These are phyloP conservation scores for Drosophila borealis DNA, from an alignment of 2,888 invertebrate genomes.

Conservation along the genomic window DNA sequence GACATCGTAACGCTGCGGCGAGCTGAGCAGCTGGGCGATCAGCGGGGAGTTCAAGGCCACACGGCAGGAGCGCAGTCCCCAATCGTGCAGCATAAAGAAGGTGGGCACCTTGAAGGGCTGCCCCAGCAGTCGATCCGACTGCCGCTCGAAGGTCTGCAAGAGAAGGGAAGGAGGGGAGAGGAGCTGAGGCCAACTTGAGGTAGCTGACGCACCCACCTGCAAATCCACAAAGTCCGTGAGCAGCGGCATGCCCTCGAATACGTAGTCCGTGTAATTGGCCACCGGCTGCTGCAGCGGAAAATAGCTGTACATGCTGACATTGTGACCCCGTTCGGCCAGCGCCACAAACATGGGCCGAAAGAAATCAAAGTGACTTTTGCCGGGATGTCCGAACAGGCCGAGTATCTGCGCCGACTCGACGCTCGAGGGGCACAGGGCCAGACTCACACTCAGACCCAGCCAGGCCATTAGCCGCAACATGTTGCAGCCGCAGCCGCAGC, in stretches of 20 bases:
- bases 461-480: slow-evolving; percentile 9
- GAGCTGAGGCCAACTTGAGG: not conserved
- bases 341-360: slow-evolving; percentile 83
- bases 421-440: not conserved
- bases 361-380: slow-evolving; percentile 85
- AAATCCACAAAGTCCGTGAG: slow-evolving; percentile 77
- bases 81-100: slow-evolving; percentile 79
- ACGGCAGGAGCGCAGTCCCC: slow-evolving; percentile 74
- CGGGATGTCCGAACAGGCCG: slow-evolving; percentile 84
- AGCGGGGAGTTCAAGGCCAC: slow-evolving; percentile 72
- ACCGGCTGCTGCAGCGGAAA: slow-evolving; percentile 82
- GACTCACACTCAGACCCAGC: slow-evolving; percentile 1
- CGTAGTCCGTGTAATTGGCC: slow-evolving; percentile 79
- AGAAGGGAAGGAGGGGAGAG: not conserved
- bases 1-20: slow-evolving; percentile 87
- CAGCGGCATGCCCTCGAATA: slow-evolving; percentile 68
- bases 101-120: slow-evolving; percentile 69
- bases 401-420: slow-evolving; percentile 70
- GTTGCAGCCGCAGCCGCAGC: slow-evolving; percentile 5
- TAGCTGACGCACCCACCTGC: slow-evolving; percentile 50
- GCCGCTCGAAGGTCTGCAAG: slow-evolving; percentile 46
- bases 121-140: slow-evolving; percentile 37
- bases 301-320: slow-evolving; percentile 85
- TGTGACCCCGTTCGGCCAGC: slow-evolving; percentile 84
- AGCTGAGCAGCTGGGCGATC: slow-evolving; percentile 59